Evolutionary conservation across 2,113 vertebrate species (phyloP).

Genomic region (Chaetorhynchus papuensis): DNA sequence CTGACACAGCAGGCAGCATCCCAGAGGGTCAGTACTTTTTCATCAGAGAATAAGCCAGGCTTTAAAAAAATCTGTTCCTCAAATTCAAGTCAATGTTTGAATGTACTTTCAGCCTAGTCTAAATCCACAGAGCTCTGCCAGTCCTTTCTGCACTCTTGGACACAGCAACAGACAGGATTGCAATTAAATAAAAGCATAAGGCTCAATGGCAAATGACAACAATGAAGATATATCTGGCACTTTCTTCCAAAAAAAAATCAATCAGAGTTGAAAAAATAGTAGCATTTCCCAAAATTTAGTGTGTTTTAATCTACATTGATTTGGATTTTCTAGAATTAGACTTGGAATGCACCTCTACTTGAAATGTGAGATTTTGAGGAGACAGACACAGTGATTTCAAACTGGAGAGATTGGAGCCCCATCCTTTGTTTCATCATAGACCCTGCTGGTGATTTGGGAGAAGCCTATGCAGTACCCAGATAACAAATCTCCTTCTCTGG

Average conservation of each 20-base stretch:
- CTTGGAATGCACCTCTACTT: neutral
- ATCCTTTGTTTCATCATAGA: neutral
- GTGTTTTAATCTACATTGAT: neutral
- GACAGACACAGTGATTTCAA: neutral
- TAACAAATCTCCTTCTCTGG: neutral
- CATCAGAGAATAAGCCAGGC: neutral
- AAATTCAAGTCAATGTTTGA: neutral
- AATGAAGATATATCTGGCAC: neutral
- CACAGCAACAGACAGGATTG: neutral
- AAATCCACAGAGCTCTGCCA: neutral
- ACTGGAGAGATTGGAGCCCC: rapidly evolving
- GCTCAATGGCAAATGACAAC: neutral
- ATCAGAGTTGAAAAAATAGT: neutral
- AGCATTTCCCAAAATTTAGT: neutral
- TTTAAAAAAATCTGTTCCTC: neutral
- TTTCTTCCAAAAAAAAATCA: neutral
- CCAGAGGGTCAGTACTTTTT: neutral
- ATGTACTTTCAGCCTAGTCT: neutral
- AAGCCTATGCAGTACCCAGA: neutral
- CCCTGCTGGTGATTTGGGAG: neutral
- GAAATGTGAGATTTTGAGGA: neutral
- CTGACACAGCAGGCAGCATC: conserved; percentile 6
- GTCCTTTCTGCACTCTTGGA: conserved; percentile 8
- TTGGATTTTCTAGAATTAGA: neutral
- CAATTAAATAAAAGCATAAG: neutral